Evolutionary conservation across 2,888 invertebrate species (phyloP), one percentile per base, ranked within the genome.

Genomic region (Aplocera efformata): DNA sequence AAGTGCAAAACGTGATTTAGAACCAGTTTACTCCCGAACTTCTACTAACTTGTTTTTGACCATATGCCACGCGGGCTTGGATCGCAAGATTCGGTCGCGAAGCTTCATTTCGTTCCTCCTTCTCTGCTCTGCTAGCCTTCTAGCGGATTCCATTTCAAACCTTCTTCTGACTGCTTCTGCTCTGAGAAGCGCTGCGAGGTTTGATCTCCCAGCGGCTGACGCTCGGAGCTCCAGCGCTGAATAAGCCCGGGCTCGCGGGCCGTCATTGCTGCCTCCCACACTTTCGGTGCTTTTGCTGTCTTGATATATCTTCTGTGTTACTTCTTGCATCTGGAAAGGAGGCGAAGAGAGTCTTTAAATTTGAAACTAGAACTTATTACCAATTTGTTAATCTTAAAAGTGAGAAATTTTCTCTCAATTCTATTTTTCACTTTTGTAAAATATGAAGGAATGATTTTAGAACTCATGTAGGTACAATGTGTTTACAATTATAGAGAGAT

Each of bases 1-100:
- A 17, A 29, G 9, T 29, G 29, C 29, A 27, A 22, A 22, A 10
- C 22, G 22, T 22, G 22, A 7, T n/a, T n/a, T 22, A n/a, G 13
- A 28, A 32, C 29, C n/a, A 17, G 25, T 36, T 27, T 29, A 34
- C 7, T 23, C 7, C 21, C 20, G 9, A 22, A 26, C 0, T 10
- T 17, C 43, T 40, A 63, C 78, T 66, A 51, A 89, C 89, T 86
- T 91, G 66, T 90, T 91, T 56, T 88, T 91, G 10, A 93, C 79
- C 21, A 91, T 84, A 68, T 91, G 90, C 93, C 93, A 94, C n/a
- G 92, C 92, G 1, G 93, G 93, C 59, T 91, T 91, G 11, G 82
- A 74, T 9, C 93, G 81, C 30, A 92, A 79, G 27, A 92, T 62
- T 26, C 91, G 89, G 58, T 92, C 91, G 17, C 91, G 79, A 59